A percentile compares a stretch with the other conserved stretches of the same genome.
Conservation (phyloP, 2,888 invertebrate genomes). For the Disparrhopalites patrizii region DNA sequence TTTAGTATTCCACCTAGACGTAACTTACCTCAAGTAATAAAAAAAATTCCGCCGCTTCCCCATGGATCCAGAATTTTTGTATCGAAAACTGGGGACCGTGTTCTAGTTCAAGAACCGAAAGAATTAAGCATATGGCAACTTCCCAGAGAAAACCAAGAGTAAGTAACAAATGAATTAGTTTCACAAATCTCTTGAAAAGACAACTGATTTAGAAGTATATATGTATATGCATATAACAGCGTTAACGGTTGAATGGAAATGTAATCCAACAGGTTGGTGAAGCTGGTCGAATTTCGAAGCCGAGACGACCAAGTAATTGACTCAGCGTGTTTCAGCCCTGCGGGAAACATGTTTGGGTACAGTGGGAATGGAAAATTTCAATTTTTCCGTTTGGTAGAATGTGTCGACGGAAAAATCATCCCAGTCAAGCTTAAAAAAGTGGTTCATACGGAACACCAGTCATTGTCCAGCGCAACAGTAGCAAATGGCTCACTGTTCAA, state of each 20-base stretch:
- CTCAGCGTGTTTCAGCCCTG: conserved; percentile 33
- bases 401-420: conserved; percentile 10
- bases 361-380: conserved; percentile 28
- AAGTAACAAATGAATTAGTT: conserved; percentile 15
- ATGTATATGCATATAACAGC: too few relatives aligned
- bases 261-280: conserved; percentile 37
- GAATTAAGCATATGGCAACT: conserved; percentile 42
- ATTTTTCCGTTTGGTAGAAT: conserved; percentile 28
- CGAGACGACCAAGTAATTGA: conserved; percentile 29
- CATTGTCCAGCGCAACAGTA: background rate
- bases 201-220: too few relatives aligned
- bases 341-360: conserved; percentile 35
- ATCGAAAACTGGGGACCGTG: conserved; percentile 19
- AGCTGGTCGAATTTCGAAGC: conserved; percentile 39
- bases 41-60: conserved; percentile 44
- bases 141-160: conserved; percentile 35
- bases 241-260: too few relatives aligned
- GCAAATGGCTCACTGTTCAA: background rate
- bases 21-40: conserved; percentile 27
- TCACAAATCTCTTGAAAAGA: background rate
- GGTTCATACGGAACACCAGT: background rate
- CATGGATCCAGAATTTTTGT: conserved; percentile 28
- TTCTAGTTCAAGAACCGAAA: conserved; percentile 35
- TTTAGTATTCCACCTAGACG: conserved; percentile 34
- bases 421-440: conserved; percentile 19